Conservation (phyloP, 1,140 invertebrate genomes). For the Aphelinus certus region DNA sequence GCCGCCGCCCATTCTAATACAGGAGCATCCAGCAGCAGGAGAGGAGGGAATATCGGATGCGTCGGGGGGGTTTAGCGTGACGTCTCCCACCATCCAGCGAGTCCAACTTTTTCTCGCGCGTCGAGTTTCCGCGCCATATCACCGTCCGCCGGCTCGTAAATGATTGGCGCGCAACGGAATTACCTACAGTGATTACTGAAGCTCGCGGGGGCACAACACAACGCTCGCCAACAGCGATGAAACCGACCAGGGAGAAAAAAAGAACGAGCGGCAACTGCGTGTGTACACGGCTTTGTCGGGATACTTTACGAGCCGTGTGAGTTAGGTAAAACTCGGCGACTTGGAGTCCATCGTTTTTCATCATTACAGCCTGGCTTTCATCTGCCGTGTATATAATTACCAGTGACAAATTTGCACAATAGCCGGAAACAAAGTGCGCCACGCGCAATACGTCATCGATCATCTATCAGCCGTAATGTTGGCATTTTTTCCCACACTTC, state of each 20-base stretch:
- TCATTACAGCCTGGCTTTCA: conserved; percentile 28
- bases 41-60: background rate
- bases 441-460: too few relatives aligned
- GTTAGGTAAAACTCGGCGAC: conserved; percentile 22
- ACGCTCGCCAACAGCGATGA: too few relatives aligned
- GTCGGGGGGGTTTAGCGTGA: background rate
- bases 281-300: background rate
- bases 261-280: background rate
- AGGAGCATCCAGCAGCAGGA: too few relatives aligned
- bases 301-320: conserved; percentile 9
- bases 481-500: too few relatives aligned
- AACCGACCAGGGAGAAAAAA: background rate
- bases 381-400: conserved; percentile 23
- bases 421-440: too few relatives aligned
- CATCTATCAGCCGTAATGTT: too few relatives aligned
- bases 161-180: too few relatives aligned
- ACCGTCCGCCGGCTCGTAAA: too few relatives aligned
- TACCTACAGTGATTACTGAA: too few relatives aligned
- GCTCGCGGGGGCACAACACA: too few relatives aligned
- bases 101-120: background rate
- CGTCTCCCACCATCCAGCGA: background rate
- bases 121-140: background rate
- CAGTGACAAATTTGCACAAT: too few relatives aligned
- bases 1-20: too few relatives aligned
- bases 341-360: conserved; percentile 36